These are phyloP conservation scores for Omphaloscelis lunosa DNA, from an alignment of 2,888 invertebrate species.

Conservation along the genomic window DNA sequence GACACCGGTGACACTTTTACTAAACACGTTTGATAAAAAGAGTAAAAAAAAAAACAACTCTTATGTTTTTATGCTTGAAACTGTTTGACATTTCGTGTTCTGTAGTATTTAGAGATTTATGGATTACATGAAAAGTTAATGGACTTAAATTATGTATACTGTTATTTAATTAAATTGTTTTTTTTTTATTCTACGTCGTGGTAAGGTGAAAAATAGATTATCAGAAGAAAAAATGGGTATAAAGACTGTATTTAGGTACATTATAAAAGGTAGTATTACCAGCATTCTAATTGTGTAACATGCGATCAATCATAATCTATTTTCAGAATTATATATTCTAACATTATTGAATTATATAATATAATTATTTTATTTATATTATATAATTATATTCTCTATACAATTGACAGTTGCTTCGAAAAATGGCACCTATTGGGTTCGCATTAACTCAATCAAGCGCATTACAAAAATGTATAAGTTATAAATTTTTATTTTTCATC, in stretches of 20 bases:
- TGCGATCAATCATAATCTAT: too few species aligned
- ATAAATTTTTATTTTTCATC: too few species aligned
- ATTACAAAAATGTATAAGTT: too few species aligned
- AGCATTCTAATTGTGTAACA: too few species aligned
- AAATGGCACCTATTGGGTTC: neutral
- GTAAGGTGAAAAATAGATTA: neutral
- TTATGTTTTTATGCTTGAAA: slow-evolving; percentile 29
- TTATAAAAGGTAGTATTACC: neutral
- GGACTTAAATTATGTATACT: slow-evolving; percentile 14
- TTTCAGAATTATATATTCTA: too few species aligned
- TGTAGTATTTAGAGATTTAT: slow-evolving; percentile 45
- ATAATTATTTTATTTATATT: too few species aligned
- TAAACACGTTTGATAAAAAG: slow-evolving; percentile 76
- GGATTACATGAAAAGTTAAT: slow-evolving; percentile 37
- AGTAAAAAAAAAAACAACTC: slow-evolving; percentile 65
- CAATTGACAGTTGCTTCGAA: neutral
- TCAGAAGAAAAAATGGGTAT: too few species aligned
- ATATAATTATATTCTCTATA: too few species aligned
- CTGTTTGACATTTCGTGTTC: slow-evolving; percentile 44
- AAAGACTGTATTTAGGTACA: neutral
- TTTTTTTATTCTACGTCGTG: slow-evolving; percentile 4
- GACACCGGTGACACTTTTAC: slow-evolving; percentile 84
- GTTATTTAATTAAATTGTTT: neutral
- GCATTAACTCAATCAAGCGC: too few species aligned
- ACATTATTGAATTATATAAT: too few species aligned